These are phyloP conservation scores for Zaprionus taronus DNA, from an alignment of 1,140 invertebrate species.

Conservation along the genomic window DNA sequence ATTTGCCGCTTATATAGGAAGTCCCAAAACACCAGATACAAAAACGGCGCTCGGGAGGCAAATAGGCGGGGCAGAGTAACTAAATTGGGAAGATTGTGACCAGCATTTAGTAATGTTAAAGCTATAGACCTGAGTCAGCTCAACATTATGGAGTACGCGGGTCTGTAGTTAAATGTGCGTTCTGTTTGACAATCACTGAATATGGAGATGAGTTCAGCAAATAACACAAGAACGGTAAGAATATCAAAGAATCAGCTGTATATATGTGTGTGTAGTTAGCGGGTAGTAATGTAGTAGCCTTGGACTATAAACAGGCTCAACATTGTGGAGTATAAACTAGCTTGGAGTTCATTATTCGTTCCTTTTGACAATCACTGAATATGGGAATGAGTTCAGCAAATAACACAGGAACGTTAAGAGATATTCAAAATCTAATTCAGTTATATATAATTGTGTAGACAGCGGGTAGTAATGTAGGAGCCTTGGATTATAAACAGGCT, in stretches of 20 bases:
- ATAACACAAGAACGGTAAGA: slow-evolving; percentile 73
- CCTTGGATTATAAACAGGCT: slow-evolving; percentile 24
- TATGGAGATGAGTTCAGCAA: slow-evolving; percentile 45
- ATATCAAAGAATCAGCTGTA: background rate
- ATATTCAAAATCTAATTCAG: background rate
- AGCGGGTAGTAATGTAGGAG: slow-evolving; percentile 42
- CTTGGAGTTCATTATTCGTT: slow-evolving; percentile 55
- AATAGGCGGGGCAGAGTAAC: slow-evolving; percentile 55
- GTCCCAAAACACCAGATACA: slow-evolving; percentile 65
- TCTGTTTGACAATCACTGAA: slow-evolving; percentile 79
- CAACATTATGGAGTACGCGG: slow-evolving; percentile 57
- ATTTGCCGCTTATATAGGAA: slow-evolving; percentile 76
- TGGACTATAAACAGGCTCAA: slow-evolving; percentile 21
- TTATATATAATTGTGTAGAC: slow-evolving; percentile 26
- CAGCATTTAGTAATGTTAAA: slow-evolving; percentile 46
- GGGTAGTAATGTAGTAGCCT: slow-evolving; percentile 43
- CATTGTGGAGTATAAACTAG: slow-evolving; percentile 49
- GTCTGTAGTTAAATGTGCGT: slow-evolving; percentile 56
- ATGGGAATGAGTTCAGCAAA: slow-evolving; percentile 38
- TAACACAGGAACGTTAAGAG: slow-evolving; percentile 60
- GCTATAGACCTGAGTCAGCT: slow-evolving; percentile 24
- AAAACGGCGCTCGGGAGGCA: slow-evolving; percentile 71
- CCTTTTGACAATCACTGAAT: slow-evolving; percentile 73
- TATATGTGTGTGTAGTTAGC: slow-evolving; percentile 36
- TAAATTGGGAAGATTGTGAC: slow-evolving; percentile 20